Conservation (phyloP, 1,140 invertebrate genomes). For the Zaprionus davidi region DNA sequence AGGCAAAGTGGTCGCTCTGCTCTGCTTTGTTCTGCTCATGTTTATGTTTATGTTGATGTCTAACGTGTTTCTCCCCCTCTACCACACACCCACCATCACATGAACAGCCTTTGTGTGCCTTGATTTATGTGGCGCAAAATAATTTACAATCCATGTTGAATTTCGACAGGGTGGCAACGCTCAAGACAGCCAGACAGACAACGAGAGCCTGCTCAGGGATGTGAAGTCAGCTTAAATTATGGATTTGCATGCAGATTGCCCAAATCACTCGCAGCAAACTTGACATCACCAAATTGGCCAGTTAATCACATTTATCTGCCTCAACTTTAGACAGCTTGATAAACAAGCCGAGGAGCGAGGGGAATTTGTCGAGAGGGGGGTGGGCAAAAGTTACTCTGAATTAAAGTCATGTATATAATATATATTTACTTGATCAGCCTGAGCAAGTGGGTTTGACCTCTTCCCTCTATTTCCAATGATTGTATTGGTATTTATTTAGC, state of each 20-base stretch:
- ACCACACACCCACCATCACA: background rate
- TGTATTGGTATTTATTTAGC: too few relatives aligned
- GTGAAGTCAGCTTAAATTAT: constrained; percentile 40
- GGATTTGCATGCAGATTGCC: constrained; percentile 29
- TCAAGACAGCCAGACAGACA: background rate
- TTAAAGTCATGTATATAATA: background rate
- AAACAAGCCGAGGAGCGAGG: background rate
- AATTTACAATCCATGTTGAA: constrained; percentile 59
- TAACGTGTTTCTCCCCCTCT: background rate
- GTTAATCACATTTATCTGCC: constrained; percentile 26
- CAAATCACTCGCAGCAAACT: constrained; percentile 13
- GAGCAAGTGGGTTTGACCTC: too few relatives aligned
- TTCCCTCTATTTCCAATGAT: too few relatives aligned
- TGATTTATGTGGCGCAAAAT: constrained; percentile 75
- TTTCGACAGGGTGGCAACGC: constrained; percentile 37
- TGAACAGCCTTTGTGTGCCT: constrained; percentile 51
- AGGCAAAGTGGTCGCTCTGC: constrained; percentile 25
- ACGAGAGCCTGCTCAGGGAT: constrained; percentile 10
- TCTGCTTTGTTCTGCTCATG: constrained; percentile 8
- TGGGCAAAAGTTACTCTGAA: too few relatives aligned
- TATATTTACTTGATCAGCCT: too few relatives aligned
- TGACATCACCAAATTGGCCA: constrained; percentile 7
- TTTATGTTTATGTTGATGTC: constrained; percentile 34
- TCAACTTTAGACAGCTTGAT: background rate
- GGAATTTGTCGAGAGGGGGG: background rate